phyloP scores from a whole-genome alignment of 2,888 invertebrate species.

The Diadromus collaris region DNA sequence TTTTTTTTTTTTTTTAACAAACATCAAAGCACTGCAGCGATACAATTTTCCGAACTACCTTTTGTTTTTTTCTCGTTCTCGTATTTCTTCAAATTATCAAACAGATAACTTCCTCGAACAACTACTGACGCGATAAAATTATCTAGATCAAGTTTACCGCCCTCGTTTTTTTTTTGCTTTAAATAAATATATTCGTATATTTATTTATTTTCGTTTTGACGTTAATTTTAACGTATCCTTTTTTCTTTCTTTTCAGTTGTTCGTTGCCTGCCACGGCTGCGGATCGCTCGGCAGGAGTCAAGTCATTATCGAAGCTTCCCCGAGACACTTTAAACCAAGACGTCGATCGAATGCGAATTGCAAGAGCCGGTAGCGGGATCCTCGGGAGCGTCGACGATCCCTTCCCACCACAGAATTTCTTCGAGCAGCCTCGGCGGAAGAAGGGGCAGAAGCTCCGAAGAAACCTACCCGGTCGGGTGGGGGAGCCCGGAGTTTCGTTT shows the following conservation, averaged over 20 bases:
- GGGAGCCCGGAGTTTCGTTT: constrained; percentile 28
- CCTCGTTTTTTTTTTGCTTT: constrained; percentile 44
- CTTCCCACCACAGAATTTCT: constrained; percentile 55
- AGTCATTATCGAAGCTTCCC: constrained; percentile 87
- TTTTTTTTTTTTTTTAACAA: constrained; percentile 23
- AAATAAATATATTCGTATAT: constrained; percentile 27
- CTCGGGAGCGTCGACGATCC: constrained; percentile 70
- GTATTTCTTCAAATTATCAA: constrained; percentile 13
- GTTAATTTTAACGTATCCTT: constrained; percentile 62
- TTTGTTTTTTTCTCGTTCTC: constrained; percentile 40
- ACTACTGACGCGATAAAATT: constrained; percentile 49
- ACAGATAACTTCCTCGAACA: constrained; percentile 45
- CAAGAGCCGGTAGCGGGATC: constrained; percentile 87
- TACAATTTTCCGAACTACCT: constrained; percentile 45
- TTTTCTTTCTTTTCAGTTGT: constrained; percentile 57
- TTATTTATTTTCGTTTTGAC: constrained; percentile 53
- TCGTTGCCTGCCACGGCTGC: constrained; percentile 78
- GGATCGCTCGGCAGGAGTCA: constrained; percentile 86
- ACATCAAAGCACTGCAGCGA: constrained; percentile 29
- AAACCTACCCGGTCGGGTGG: constrained; percentile 41
- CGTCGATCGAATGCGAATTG: constrained; percentile 97
- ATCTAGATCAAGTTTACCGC: constrained; percentile 49
- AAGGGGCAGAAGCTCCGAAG: constrained; percentile 65
- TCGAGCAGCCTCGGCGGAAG: constrained; percentile 16
- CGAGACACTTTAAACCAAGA: constrained; percentile 85